Evolutionary conservation across 2,113 vertebrate species (phyloP).

Genomic region (Platichthys stellatus): DNA sequence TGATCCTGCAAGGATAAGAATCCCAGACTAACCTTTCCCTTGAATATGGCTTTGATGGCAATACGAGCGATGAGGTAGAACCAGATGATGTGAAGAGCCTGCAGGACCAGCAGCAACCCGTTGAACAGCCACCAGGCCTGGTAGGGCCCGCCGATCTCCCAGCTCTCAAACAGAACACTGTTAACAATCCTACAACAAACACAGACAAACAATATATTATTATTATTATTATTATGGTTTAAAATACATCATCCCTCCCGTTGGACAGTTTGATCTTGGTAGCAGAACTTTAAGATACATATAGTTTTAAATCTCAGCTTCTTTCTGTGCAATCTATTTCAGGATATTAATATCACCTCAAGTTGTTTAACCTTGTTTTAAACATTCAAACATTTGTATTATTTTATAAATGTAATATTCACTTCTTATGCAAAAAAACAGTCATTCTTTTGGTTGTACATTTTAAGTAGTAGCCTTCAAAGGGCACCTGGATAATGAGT

Average conservation of each 20-base stretch:
- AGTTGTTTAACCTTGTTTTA: too few species aligned
- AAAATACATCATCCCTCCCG: background rate
- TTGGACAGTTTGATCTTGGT: background rate
- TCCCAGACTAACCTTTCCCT: slow-evolving; percentile 86
- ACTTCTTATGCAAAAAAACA: too few species aligned
- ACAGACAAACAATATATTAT: slow-evolving; percentile 1
- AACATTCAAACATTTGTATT: too few species aligned
- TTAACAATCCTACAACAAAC: slow-evolving; percentile 70
- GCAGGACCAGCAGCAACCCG: slow-evolving; percentile 87
- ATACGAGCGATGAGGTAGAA: slow-evolving; percentile 91
- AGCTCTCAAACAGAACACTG: slow-evolving; percentile 90
- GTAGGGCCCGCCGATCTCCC: slow-evolving; percentile 91
- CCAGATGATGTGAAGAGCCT: slow-evolving; percentile 91
- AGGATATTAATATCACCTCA: too few species aligned
- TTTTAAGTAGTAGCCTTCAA: background rate
- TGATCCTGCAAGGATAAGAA: background rate
- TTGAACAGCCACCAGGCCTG: slow-evolving; percentile 94
- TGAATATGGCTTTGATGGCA: slow-evolving; percentile 89
- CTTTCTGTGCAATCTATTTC: too few species aligned
- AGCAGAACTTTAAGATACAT: background rate
- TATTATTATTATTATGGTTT: too few species aligned
- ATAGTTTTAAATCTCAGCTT: too few species aligned
- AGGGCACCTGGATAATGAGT: background rate
- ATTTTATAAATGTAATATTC: too few species aligned
- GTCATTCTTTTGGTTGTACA: too few species aligned